A percentile compares a stretch with the other conserved stretches of the same genome.
These are phyloP conservation scores for Corythaeola cristata DNA, from an alignment of 2,113 vertebrate species.

Conservation along the genomic window DNA sequence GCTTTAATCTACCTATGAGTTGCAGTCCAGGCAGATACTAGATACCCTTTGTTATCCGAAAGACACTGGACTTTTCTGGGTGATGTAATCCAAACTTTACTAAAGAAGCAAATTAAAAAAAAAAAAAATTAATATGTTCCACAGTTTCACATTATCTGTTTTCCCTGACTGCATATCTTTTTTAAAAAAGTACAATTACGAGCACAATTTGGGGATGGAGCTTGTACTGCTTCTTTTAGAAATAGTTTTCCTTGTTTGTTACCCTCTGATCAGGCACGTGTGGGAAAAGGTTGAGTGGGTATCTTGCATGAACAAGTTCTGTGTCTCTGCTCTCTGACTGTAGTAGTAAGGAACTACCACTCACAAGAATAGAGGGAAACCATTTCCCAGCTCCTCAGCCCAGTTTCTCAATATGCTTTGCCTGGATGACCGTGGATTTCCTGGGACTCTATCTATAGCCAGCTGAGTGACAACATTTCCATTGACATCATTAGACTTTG, in stretches of 20 bases:
- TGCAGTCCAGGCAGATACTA: background rate
- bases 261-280: background rate
- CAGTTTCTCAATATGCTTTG: background rate
- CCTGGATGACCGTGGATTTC: background rate
- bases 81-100: background rate
- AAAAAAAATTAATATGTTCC: background rate
- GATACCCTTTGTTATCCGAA: background rate
- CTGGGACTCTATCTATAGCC: background rate
- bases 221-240: background rate
- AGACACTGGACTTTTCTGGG: background rate
- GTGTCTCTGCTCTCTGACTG: background rate
- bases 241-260: background rate
- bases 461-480: background rate
- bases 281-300: background rate
- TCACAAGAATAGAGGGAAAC: background rate
- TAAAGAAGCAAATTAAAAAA: background rate
- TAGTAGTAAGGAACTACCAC: background rate
- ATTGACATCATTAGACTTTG: background rate
- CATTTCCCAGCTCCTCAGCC: background rate
- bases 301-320: background rate
- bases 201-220: background rate
- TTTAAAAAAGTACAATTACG: background rate
- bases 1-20: background rate
- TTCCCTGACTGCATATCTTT: background rate
- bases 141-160: background rate